phyloP scores from a whole-genome alignment of 2,888 invertebrate genomes.

The Pheosia gnoma region DNA sequence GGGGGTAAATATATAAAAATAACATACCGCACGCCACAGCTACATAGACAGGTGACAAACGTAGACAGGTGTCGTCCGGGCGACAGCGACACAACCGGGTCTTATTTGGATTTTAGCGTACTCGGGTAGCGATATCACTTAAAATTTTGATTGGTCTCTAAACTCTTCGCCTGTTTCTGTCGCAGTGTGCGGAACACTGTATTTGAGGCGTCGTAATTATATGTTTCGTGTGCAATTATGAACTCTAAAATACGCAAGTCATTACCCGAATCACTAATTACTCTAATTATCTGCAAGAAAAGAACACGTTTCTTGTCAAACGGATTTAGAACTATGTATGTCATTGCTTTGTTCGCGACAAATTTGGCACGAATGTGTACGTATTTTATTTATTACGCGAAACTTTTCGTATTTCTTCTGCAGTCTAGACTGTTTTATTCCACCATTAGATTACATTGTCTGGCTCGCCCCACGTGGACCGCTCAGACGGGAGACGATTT shows the following conservation, averaged over 20 bases:
- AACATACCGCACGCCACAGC: no score
- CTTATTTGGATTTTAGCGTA: no score
- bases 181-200: not conserved
- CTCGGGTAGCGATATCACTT: no score
- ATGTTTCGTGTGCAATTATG: slow-evolving; percentile 1
- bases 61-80: no score
- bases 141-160: no score
- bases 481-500: not conserved
- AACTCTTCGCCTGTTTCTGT: not conserved
- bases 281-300: slow-evolving; percentile 19
- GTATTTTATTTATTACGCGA: slow-evolving; percentile 16
- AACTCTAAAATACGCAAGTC: slow-evolving; percentile 11
- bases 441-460: slow-evolving; percentile 10
- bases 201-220: not conserved
- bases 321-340: not conserved
- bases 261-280: slow-evolving; percentile 29
- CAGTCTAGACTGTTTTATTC: slow-evolving; percentile 33
- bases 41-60: no score
- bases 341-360: slow-evolving; percentile 5
- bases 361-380: slow-evolving; percentile 21
- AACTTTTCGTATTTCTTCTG: slow-evolving; percentile 10
- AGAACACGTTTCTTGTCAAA: slow-evolving; percentile 9
- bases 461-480: not conserved
- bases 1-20: no score
- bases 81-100: no score